phyloP scores from a whole-genome alignment of 2,888 invertebrate genomes.

The Dynastes maya region DNA sequence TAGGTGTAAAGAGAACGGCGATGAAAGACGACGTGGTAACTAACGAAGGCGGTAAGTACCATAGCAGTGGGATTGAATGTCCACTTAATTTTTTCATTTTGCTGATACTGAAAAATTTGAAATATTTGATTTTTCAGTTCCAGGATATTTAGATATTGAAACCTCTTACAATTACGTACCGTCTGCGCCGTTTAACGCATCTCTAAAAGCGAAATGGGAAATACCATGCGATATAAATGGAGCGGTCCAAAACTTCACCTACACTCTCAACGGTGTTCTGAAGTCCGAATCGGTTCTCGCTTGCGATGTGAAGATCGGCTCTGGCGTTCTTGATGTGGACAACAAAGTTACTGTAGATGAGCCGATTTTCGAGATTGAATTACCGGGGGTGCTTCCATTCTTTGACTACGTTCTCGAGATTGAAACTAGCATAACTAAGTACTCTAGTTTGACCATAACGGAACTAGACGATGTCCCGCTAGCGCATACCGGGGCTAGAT shows the following conservation, averaged over 20 bases:
- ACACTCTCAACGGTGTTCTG: background rate
- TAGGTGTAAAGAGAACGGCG: background rate
- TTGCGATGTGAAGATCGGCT: background rate
- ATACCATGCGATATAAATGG: constrained; percentile 26
- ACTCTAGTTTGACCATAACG: background rate
- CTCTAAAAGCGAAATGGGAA: constrained; percentile 10
- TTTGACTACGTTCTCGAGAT: constrained; percentile 3
- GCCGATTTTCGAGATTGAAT: background rate
- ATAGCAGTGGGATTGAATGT: background rate
- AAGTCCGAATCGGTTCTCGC: background rate
- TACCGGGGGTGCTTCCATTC: constrained; percentile 10
- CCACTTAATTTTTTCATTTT: too few relatives aligned
- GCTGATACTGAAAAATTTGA: too few relatives aligned
- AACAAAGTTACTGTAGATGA: too few relatives aligned
- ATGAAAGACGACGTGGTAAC: background rate
- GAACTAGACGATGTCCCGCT: background rate
- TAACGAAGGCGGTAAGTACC: background rate
- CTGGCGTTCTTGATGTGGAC: background rate
- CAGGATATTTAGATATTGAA: constrained; percentile 2
- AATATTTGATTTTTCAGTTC: constrained; percentile 1
- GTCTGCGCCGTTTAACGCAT: background rate
- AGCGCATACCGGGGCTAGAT: background rate
- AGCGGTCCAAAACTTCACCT: background rate
- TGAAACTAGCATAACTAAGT: background rate
- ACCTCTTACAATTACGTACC: background rate